These are phyloP conservation scores for Lamellibrachia columna DNA, from an alignment of 2,888 invertebrate species.

Conservation along the genomic window DNA sequence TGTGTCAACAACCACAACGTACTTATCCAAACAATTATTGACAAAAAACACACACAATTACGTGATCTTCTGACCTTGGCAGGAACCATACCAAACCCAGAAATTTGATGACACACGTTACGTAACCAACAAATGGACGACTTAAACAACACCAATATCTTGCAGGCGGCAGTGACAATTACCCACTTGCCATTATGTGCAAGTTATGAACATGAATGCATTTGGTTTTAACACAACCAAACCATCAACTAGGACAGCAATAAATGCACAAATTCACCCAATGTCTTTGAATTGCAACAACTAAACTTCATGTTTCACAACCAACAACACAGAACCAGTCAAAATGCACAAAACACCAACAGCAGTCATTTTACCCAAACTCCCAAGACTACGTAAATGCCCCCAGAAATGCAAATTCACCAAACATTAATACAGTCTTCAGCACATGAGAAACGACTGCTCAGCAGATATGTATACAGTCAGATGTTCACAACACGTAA, in stretches of 20 bases:
- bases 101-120: too few relatives aligned
- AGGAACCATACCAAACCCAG: too few relatives aligned
- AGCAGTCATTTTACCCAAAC: background rate
- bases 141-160: too few relatives aligned
- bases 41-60: too few relatives aligned
- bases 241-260: background rate
- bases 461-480: background rate
- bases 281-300: background rate
- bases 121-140: too few relatives aligned
- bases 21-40: too few relatives aligned
- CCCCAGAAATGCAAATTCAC: background rate
- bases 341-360: background rate
- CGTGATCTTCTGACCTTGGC: too few relatives aligned
- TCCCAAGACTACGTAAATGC: background rate
- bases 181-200: background rate
- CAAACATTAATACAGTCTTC: background rate
- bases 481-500: background rate
- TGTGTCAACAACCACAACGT: too few relatives aligned
- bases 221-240: background rate
- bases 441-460: background rate
- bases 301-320: background rate
- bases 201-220: background rate
- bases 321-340: background rate
- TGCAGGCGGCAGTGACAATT: background rate
- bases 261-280: slow-evolving; percentile 6